These are phyloP conservation scores for Notiomystis cincta DNA, from an alignment of 2,113 vertebrate genomes.

Conservation along the genomic window DNA sequence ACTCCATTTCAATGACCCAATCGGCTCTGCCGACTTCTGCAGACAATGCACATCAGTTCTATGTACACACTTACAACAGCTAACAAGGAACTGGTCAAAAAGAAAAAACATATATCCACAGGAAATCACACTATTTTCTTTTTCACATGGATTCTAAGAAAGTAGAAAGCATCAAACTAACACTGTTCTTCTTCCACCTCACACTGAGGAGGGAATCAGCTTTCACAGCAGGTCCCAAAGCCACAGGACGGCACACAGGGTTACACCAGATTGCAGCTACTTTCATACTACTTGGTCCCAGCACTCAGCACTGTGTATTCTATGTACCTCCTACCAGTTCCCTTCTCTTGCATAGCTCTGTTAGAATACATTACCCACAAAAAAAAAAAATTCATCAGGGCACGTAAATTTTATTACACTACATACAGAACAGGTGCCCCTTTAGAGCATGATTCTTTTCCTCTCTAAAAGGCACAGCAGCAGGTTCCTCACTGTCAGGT, in stretches of 20 bases:
- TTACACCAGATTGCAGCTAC: background rate
- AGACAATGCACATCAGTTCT: background rate
- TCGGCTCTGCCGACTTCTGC: background rate
- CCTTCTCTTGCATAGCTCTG: background rate
- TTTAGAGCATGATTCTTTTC: background rate
- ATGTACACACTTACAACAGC: background rate
- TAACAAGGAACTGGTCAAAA: background rate
- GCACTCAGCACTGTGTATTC: background rate
- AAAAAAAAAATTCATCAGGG: background rate
- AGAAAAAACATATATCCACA: background rate
- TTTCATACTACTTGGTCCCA: background rate
- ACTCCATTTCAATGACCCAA: background rate
- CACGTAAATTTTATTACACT: background rate
- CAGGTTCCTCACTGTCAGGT: conserved; percentile 41
- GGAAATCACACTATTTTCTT: background rate
- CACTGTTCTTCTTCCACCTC: background rate
- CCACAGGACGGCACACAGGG: background rate
- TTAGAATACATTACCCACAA: background rate
- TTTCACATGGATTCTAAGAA: background rate
- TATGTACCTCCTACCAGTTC: background rate
- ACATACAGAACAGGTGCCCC: background rate
- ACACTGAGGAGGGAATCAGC: background rate
- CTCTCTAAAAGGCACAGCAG: background rate
- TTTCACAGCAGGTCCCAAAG: background rate
- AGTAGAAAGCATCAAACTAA: background rate